phyloP scores from a whole-genome alignment of 2,888 invertebrate species.

The Lepidochitona cinerea region DNA sequence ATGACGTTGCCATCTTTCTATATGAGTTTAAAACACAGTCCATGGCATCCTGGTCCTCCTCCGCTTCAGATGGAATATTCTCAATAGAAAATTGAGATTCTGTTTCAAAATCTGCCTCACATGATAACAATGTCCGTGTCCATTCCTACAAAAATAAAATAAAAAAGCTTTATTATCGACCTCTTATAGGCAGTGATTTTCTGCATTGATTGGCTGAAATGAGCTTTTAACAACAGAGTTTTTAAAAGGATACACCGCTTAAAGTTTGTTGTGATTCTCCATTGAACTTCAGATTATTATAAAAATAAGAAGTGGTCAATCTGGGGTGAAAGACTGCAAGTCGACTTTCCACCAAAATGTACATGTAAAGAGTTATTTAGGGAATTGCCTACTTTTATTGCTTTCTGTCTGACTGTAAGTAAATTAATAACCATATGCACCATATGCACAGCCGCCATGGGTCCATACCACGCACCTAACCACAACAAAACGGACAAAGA shows the following conservation, averaged over 20 bases:
- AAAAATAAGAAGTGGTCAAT: not conserved
- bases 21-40: constrained; percentile 53
- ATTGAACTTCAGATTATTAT: not conserved
- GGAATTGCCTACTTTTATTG: too few species aligned
- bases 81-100: constrained; percentile 48
- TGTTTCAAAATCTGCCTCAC: constrained; percentile 49
- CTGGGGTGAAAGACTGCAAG: too few species aligned
- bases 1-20: constrained; percentile 37
- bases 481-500: too few species aligned
- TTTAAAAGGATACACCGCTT: too few species aligned
- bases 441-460: too few species aligned
- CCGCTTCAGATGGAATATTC: constrained; percentile 13
- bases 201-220: not conserved
- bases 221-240: not conserved
- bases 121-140: constrained; percentile 39
- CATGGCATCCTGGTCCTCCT: constrained; percentile 38
- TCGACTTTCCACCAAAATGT: too few species aligned
- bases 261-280: not conserved
- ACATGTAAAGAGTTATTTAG: too few species aligned
- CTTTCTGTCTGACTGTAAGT: too few species aligned
- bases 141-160: constrained; percentile 41
- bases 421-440: too few species aligned
- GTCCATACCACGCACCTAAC: too few species aligned
- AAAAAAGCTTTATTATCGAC: not conserved
- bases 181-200: not conserved